Evolutionary conservation across 2,888 invertebrate genomes (phyloP).

Genomic region (Cosmia trapezina): DNA sequence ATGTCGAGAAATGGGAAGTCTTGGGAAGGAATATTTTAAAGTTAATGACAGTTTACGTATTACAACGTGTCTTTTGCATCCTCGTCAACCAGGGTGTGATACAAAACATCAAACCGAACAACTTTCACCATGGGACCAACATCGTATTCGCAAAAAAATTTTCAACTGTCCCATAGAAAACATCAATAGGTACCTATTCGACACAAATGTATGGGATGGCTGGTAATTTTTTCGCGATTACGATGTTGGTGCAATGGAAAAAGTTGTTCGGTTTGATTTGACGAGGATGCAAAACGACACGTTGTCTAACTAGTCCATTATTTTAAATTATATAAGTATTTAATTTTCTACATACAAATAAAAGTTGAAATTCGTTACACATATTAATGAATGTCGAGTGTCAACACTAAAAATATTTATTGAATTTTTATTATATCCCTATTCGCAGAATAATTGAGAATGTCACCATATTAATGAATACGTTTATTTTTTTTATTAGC

Average conservation of each 20-base stretch:
- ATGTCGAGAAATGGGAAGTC: background rate
- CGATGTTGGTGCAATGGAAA: too few species aligned
- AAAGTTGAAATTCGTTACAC: constrained; percentile 23
- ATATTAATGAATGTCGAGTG: constrained; percentile 15
- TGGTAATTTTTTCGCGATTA: too few species aligned
- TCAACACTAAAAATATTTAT: constrained; percentile 24
- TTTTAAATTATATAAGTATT: constrained; percentile 6
- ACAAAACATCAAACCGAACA: too few species aligned
- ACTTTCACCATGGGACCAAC: too few species aligned
- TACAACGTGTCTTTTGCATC: too few species aligned
- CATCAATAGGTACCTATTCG: too few species aligned
- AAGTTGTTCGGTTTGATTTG: too few species aligned
- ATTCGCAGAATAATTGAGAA: constrained; percentile 38
- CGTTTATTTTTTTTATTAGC: constrained; percentile 22
- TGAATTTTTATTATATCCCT: constrained; percentile 12
- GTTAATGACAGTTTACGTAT: background rate
- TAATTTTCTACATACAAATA: background rate
- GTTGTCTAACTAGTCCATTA: background rate
- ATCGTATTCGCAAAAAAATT: too few species aligned
- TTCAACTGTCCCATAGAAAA: too few species aligned
- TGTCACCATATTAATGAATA: constrained; percentile 31
- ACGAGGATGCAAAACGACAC: too few species aligned
- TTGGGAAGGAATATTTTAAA: background rate
- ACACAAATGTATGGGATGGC: too few species aligned
- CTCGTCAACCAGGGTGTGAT: too few species aligned